Percentiles rank a stretch among this genome's conserved stretches.
These are phyloP conservation scores for Poecile montanus DNA, from an alignment of 2,797 vertebrate genomes.

Conservation along the genomic window DNA sequence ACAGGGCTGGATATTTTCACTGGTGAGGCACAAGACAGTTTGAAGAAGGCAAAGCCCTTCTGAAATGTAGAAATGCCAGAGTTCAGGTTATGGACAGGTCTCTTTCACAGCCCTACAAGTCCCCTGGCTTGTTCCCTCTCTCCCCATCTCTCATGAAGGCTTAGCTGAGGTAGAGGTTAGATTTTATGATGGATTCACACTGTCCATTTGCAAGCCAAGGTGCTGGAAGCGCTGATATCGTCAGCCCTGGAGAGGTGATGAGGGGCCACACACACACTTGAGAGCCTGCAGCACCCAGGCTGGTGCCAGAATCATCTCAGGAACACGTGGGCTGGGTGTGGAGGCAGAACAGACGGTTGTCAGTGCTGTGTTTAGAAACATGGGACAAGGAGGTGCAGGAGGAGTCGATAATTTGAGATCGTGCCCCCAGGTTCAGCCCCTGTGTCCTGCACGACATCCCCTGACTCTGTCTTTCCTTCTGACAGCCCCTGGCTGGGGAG, in stretches of 20 bases:
- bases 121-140: not conserved
- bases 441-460: not conserved
- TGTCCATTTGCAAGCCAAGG: not conserved
- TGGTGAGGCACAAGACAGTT: not conserved
- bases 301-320: not conserved
- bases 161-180: not conserved
- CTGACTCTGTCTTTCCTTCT: not conserved
- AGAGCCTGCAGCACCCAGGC: not conserved
- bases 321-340: not conserved
- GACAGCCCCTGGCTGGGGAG: not conserved
- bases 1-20: not conserved
- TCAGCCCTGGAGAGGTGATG: not conserved
- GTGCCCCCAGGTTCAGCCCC: not conserved
- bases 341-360: not conserved
- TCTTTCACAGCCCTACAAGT: not conserved
- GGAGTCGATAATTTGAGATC: not conserved
- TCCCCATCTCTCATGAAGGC: not conserved
- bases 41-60: not conserved
- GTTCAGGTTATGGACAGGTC: not conserved
- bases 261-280: not conserved
- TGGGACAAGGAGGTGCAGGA: not conserved
- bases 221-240: not conserved
- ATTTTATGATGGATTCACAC: accelerated
- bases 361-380: not conserved
- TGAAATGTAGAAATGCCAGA: not conserved